Percentiles rank a stretch among this genome's conserved stretches.
These are phyloP conservation scores for Tridacna gigas DNA, from an alignment of 2,888 invertebrate species.

Conservation along the genomic window DNA sequence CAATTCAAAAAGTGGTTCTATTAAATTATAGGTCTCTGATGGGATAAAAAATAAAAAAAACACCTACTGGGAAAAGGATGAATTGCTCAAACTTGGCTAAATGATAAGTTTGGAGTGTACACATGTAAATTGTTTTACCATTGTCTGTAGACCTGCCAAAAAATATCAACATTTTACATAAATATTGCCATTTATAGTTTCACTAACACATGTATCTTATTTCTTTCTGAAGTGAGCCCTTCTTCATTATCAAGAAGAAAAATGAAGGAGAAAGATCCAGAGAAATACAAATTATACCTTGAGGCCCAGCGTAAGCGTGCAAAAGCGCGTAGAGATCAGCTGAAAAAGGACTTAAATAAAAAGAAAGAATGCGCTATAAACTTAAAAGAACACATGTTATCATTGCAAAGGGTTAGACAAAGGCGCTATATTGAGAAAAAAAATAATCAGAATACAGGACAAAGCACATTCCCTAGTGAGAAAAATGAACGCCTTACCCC, in stretches of 20 bases:
- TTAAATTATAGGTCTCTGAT: no score
- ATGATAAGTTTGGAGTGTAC: no score
- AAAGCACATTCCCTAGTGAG: constrained; percentile 46
- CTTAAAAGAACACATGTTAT: no score
- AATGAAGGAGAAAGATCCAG: not conserved
- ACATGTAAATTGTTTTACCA: no score
- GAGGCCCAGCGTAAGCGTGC: not conserved
- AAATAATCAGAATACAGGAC: constrained; percentile 37
- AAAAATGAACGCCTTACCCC: constrained; percentile 1
- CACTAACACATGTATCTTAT: no score
- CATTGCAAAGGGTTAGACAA: constrained; percentile 24
- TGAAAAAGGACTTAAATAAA: not conserved
- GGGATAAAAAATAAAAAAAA: no score
- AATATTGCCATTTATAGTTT: no score
- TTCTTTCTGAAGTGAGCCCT: not conserved
- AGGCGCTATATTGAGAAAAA: constrained; percentile 48
- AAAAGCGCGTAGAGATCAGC: not conserved
- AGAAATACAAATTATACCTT: not conserved
- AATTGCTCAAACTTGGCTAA: no score
- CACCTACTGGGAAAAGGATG: no score
- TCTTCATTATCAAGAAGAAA: not conserved
- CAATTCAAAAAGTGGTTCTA: no score
- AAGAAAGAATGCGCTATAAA: not conserved
- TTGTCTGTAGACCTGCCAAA: no score
- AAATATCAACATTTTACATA: no score